A percentile compares a stretch with the other conserved stretches of the same genome.
phyloP scores from a whole-genome alignment of 2,888 invertebrate species.

The Acleris laterana region DNA sequence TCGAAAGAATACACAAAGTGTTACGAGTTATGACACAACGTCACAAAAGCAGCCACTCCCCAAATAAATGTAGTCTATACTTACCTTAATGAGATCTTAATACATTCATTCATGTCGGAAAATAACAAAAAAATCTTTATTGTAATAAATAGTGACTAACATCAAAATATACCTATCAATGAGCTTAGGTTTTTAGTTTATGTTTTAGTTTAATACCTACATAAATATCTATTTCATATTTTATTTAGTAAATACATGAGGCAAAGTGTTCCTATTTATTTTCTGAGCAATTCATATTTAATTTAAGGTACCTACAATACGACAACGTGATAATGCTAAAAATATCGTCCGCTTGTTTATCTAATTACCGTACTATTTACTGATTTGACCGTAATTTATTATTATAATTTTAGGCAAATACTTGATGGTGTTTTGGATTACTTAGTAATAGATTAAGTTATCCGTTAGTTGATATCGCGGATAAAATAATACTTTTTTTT shows the following conservation, averaged over 20 bases:
- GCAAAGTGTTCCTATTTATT: constrained; percentile 38
- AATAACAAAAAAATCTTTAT: constrained; percentile 17
- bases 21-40: constrained; percentile 12
- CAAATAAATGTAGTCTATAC: constrained; percentile 24
- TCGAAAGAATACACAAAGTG: background rate
- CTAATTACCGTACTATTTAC: constrained; percentile 23
- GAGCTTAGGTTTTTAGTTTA: constrained; percentile 30
- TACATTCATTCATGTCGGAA: constrained; percentile 18
- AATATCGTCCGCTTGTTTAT: constrained; percentile 29
- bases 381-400: constrained; percentile 23
- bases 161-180: constrained; percentile 31
- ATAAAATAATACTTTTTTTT: background rate
- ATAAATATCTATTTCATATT: constrained; percentile 32
- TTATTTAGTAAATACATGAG: constrained; percentile 38
- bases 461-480: background rate
- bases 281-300: constrained; percentile 38
- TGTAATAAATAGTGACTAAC: constrained; percentile 15
- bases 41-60: constrained; percentile 30
- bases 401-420: constrained; percentile 22
- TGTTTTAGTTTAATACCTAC: constrained; percentile 28
- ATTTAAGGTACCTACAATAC: constrained; percentile 37
- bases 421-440: constrained; percentile 8
- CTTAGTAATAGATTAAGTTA: background rate
- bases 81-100: constrained; percentile 10
- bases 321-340: constrained; percentile 35